Conservation (phyloP, 2,888 invertebrate genomes). For the Adelphocoris suturalis region DNA sequence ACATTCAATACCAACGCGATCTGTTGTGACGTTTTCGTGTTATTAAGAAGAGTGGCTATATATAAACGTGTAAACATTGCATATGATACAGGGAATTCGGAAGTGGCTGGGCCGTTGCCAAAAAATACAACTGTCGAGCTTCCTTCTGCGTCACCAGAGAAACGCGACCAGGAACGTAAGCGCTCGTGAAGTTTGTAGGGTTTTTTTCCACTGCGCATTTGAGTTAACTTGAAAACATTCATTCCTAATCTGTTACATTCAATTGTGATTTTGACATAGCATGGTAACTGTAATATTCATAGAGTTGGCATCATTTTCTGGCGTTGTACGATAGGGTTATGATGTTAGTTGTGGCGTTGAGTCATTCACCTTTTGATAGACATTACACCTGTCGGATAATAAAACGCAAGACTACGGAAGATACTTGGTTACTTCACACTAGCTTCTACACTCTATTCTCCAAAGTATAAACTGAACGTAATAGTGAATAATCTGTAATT, state of each 20-base stretch:
- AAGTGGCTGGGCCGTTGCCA: slow-evolving; percentile 51
- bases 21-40: no score
- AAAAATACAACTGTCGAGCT: slow-evolving; percentile 26
- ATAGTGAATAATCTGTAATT: no score
- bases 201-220: neutral
- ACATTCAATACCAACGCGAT: no score
- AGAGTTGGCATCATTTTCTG: neutral
- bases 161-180: slow-evolving; percentile 43
- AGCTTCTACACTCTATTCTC: no score
- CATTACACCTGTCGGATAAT: neutral
- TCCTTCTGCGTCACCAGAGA: neutral
- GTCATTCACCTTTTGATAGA: neutral
- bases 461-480: no score
- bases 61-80: slow-evolving; percentile 40
- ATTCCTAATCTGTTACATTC: neutral
- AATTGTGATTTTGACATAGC: neutral
- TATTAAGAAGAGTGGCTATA: no score
- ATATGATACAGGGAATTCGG: slow-evolving; percentile 46
- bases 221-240: neutral
- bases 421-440: no score
- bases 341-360: neutral
- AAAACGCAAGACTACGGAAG: no score
- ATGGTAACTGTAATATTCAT: neutral
- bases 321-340: neutral
- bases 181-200: neutral